Evolutionary conservation across 2,888 invertebrate species (phyloP).

Genomic region (Buathra laborator): DNA sequence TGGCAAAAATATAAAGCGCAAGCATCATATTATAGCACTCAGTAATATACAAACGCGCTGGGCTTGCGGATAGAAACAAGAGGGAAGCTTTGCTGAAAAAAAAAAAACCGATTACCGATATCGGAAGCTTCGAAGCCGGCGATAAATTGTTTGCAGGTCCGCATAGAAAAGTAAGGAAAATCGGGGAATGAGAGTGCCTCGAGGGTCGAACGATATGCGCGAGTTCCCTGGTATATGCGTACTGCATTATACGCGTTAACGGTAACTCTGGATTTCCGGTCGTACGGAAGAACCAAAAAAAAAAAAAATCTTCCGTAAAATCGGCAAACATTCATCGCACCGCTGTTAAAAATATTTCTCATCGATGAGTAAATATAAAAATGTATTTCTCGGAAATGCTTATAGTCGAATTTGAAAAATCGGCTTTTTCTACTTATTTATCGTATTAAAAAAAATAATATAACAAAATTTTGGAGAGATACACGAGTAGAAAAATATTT

Average conservation of each 20-base stretch:
- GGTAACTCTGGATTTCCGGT: background rate
- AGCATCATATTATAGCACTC: constrained; percentile 67
- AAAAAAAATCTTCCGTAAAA: background rate
- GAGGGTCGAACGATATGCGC: background rate
- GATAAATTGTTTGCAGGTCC: constrained; percentile 34
- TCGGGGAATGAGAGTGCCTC: background rate
- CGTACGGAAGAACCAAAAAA: background rate
- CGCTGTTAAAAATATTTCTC: constrained; percentile 42
- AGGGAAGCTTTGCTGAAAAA: background rate
- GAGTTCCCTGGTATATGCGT: background rate
- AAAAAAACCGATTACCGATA: constrained; percentile 26
- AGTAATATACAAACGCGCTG: constrained; percentile 62
- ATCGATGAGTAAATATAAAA: background rate
- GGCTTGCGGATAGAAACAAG: background rate
- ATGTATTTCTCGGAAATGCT: background rate
- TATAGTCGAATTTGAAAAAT: background rate
- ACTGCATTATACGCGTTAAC: background rate
- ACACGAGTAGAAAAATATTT: no score
- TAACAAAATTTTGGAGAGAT: no score
- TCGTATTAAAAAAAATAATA: no score
- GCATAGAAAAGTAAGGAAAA: background rate
- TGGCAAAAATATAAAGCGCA: constrained; percentile 66
- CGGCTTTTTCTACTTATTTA: no score
- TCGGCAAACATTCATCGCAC: constrained; percentile 16
- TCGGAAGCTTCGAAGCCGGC: constrained; percentile 35